These are phyloP conservation scores for Gallinago paraguaiae DNA, from an alignment of 2,113 vertebrate species.

Conservation along the genomic window DNA sequence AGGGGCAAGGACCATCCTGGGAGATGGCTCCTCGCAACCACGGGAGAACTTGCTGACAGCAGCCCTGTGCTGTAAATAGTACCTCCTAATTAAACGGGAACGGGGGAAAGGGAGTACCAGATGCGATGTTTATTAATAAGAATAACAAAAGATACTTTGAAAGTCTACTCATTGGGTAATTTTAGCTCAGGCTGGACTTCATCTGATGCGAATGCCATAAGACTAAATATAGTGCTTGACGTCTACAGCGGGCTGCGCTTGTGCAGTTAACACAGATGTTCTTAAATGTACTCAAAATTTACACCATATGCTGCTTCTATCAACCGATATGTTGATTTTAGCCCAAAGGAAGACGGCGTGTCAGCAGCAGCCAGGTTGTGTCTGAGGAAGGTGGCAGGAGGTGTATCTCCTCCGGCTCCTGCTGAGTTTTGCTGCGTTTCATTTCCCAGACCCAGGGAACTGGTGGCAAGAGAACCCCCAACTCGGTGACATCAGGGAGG, in stretches of 20 bases:
- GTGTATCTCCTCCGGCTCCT: background rate
- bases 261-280: background rate
- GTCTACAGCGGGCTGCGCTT: background rate
- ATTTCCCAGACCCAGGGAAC: background rate
- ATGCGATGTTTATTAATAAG: conserved; percentile 25
- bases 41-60: background rate
- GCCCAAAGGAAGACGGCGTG: background rate
- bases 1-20: background rate
- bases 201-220: background rate
- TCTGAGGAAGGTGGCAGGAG: background rate
- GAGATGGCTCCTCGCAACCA: rapidly evolving
- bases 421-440: background rate
- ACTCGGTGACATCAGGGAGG: background rate
- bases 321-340: conserved; percentile 9
- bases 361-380: background rate
- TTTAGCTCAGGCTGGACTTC: conserved; percentile 45
- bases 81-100: background rate
- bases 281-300: background rate
- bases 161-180: conserved; percentile 33
- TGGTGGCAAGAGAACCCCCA: background rate
- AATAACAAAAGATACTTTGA: conserved; percentile 41
- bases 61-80: rapidly evolving
- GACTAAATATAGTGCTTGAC: conserved; percentile 20
- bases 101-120: background rate
- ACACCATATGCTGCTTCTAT: background rate